Conservation (phyloP, 2,113 vertebrate species). For the Oreochromis niloticus region DNA sequence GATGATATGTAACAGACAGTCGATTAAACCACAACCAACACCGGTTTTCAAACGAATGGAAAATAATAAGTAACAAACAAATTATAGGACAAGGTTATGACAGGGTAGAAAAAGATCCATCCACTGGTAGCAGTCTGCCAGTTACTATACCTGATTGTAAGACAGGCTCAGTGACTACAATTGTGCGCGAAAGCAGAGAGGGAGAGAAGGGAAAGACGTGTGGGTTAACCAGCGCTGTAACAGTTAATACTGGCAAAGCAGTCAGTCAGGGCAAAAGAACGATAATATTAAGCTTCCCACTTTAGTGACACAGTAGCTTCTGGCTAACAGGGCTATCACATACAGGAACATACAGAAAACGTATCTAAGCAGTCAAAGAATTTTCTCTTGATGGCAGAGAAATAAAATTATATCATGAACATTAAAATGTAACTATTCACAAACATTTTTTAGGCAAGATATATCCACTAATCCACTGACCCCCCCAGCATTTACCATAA, state of each 20-base stretch:
- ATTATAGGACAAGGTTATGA: slow-evolving; percentile 6
- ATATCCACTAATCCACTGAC: not conserved
- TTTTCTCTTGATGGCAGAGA: not conserved
- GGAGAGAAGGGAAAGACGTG: slow-evolving; percentile 53
- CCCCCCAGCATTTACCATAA: slow-evolving; percentile 76
- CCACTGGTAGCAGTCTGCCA: slow-evolving; percentile 5
- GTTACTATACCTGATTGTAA: slow-evolving; percentile 98
- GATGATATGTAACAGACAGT: not conserved
- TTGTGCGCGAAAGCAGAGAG: slow-evolving; percentile 71
- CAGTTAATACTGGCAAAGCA: slow-evolving; percentile 58
- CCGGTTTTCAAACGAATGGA: not conserved
- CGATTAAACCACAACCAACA: slow-evolving; percentile 38
- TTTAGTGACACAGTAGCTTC: not conserved
- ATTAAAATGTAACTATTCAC: not conserved
- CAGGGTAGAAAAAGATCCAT: not conserved
- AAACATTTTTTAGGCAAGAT: not conserved
- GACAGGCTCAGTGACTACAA: slow-evolving; percentile 94
- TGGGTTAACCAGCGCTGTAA: slow-evolving; percentile 53
- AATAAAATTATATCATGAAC: not conserved
- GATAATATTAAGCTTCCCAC: slow-evolving; percentile 20
- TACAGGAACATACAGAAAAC: not conserved
- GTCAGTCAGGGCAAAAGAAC: slow-evolving; percentile 5
- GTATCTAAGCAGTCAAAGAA: not conserved
- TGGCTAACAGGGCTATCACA: not conserved
- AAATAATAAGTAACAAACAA: slow-evolving; percentile 16